A percentile compares a stretch with the other conserved stretches of the same genome.
Evolutionary conservation across 2,888 invertebrate genomes (phyloP).

Genomic region (Aphidius colemani): DNA sequence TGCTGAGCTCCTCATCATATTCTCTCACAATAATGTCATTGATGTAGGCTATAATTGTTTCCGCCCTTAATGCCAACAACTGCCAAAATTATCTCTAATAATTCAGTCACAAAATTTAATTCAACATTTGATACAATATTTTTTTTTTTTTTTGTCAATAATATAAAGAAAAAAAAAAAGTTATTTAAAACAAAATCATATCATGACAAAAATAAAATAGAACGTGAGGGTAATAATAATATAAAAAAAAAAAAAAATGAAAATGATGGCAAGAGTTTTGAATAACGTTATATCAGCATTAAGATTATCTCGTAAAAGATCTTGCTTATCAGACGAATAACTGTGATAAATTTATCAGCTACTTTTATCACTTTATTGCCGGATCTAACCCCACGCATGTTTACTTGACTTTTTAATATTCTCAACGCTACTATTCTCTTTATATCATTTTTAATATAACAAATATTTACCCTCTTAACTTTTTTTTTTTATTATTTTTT

Average conservation of each 20-base stretch:
- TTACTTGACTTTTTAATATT: constrained; percentile 43
- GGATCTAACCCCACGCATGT: constrained; percentile 33
- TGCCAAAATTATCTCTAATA: constrained; percentile 9
- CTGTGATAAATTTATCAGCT: constrained; percentile 34
- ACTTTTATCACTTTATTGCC: constrained; percentile 38
- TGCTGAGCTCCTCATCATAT: constrained; percentile 52
- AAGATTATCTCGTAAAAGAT: constrained; percentile 16
- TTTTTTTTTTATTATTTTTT: too few species aligned
- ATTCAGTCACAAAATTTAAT: background rate
- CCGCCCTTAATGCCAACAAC: background rate
- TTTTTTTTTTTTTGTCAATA: background rate
- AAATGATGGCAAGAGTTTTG: constrained; percentile 8
- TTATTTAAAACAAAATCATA: background rate
- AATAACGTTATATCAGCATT: constrained; percentile 12
- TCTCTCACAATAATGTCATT: constrained; percentile 39
- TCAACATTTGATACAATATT: background rate
- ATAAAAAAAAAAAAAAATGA: background rate
- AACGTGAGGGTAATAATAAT: too few species aligned
- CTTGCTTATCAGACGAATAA: constrained; percentile 17
- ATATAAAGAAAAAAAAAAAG: too few species aligned
- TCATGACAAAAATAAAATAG: background rate
- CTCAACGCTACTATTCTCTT: constrained; percentile 29
- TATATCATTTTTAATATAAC: too few species aligned
- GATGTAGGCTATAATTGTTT: constrained; percentile 33
- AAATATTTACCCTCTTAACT: too few species aligned